phyloP scores from a whole-genome alignment of 2,113 vertebrate genomes.

The Actenoides hombroni region DNA sequence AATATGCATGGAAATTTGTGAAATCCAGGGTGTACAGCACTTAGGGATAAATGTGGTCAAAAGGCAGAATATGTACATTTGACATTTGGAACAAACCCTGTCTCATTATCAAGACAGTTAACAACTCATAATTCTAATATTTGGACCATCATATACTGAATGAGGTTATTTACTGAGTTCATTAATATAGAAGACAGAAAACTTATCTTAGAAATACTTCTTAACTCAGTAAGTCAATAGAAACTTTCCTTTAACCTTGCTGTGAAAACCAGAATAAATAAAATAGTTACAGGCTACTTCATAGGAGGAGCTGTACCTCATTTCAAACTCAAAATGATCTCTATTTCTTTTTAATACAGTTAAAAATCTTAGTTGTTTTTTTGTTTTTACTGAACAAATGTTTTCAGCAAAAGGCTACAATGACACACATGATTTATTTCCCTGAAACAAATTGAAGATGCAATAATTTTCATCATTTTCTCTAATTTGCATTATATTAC shows the following conservation, averaged over 20 bases:
- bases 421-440: background rate
- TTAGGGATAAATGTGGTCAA: background rate
- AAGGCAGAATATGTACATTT: background rate
- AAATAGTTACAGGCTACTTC: background rate
- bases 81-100: background rate
- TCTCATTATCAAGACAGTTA: background rate
- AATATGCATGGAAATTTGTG: slow-evolving; percentile 24
- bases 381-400: background rate
- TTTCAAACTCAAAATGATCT: background rate
- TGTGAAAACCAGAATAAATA: background rate
- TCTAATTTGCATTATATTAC: background rate
- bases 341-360: background rate
- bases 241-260: background rate
- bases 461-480: background rate
- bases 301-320: background rate
- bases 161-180: background rate
- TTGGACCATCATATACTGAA: background rate
- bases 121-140: background rate
- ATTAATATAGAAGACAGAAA: background rate
- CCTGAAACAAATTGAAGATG: background rate
- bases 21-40: background rate
- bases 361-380: background rate
- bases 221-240: background rate
- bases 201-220: background rate
- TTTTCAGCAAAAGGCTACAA: slow-evolving; percentile 4